Percentiles rank a stretch among this genome's conserved stretches.
Conservation (phyloP, 2,888 invertebrate species). For the Drosophila paucipuncta region DNA sequence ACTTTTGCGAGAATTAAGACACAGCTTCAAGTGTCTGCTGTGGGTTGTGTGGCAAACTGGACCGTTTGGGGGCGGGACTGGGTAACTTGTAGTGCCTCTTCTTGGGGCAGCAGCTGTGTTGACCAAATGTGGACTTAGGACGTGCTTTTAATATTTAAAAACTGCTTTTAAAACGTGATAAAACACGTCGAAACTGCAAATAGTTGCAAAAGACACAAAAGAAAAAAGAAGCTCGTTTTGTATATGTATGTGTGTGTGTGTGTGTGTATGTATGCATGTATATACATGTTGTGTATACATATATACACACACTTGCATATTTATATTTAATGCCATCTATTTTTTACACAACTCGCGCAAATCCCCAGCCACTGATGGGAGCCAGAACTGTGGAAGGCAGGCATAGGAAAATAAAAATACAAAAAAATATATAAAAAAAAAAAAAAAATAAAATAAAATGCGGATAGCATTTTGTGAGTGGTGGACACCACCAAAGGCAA, state of each 20-base stretch:
- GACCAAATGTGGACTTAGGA: constrained; percentile 82
- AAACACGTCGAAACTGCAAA: constrained; percentile 79
- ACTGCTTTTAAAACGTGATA: constrained; percentile 82
- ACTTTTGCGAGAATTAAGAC: background rate
- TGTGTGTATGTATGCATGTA: background rate
- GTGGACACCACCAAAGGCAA: constrained; percentile 48
- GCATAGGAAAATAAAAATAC: constrained; percentile 20
- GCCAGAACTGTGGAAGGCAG: constrained; percentile 13
- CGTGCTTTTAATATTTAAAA: constrained; percentile 84
- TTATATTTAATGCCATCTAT: constrained; percentile 22
- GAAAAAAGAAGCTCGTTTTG: constrained; percentile 11
- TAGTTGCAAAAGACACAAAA: constrained; percentile 39
- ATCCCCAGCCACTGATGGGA: constrained; percentile 57
- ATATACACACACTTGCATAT: background rate
- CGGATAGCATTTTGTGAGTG: constrained; percentile 37
- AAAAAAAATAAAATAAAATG: constrained; percentile 11
- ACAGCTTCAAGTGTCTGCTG: background rate
- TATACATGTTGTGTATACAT: background rate
- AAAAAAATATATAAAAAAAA: background rate
- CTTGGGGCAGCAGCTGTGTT: constrained; percentile 57
- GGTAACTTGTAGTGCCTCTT: constrained; percentile 12
- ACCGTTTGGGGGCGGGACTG: background rate
- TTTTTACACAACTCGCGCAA: constrained; percentile 47
- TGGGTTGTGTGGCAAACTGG: constrained; percentile 17
- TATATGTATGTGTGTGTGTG: constrained; percentile 14